Evolutionary conservation across 1,140 invertebrate genomes (phyloP), one percentile per base, ranked within the genome.

Genomic region (Achatina immaculata): DNA sequence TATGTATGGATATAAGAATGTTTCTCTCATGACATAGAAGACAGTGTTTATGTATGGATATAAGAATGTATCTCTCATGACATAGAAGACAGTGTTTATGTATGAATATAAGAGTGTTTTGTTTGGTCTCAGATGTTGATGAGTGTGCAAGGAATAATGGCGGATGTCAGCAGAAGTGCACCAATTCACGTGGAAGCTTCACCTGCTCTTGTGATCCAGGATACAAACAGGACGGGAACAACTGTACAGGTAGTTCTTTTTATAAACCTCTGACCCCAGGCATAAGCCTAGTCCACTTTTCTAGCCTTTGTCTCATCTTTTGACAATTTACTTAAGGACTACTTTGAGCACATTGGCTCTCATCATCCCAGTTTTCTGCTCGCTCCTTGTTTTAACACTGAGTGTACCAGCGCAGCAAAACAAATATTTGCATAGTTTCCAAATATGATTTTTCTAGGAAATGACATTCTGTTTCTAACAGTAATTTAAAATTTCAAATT

Each of bases 71-170:
- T 51, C 11, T 51, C 24, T 51, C n/a, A n/a, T n/a, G n/a, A n/a
- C n/a, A n/a, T n/a, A n/a, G 24, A 51, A 51, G 48, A 24, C 24
- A 14, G 24, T 51, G 48, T 51, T 51, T 11, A 51, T 51, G 11
- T 51, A 14, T 51, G 24, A 14, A 51, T 14, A 14, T 51, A 51
- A 51, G 24, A 51, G 11, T 11, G 24, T 24, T 51, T 51, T 51
- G 11, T 14, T 14, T n/a, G n/a, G 21, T 38, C 42, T 7, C 36
- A 71, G 68, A 71, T 43, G 42, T 42, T 7, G 40, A 71, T 43
- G 68, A 71, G n/a, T 71, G 68, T 34, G n/a, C 36, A n/a, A 43
- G 1, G 7, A 71, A 71, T 6, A 71, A 71, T 71, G 68, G 68
- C 21, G 68, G 68, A 38, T 71, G 68, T 43, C 3, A 71, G 7